These are phyloP conservation scores for Drosophila pandora DNA, from an alignment of 1,140 invertebrate genomes.

Conservation along the genomic window DNA sequence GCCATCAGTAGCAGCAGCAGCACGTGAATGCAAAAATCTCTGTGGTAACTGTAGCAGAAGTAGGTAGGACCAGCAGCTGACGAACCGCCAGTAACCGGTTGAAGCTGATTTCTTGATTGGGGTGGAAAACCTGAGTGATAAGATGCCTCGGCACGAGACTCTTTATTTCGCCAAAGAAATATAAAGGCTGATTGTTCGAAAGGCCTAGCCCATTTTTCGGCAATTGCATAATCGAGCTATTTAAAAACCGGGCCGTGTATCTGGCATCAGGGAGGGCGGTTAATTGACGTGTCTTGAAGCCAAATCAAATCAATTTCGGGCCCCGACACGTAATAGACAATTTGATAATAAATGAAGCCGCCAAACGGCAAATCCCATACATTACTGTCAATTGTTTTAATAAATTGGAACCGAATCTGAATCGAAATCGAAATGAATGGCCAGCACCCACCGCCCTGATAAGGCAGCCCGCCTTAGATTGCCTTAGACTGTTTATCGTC, in stretches of 20 bases:
- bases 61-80: constrained; percentile 43
- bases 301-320: constrained; percentile 54
- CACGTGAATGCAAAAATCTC: constrained; percentile 49
- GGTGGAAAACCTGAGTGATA: constrained; percentile 5
- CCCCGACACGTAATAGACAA: constrained; percentile 57
- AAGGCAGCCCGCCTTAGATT: constrained; percentile 29
- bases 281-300: constrained; percentile 37
- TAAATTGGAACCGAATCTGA: constrained; percentile 46
- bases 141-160: constrained; percentile 27
- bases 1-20: constrained; percentile 3
- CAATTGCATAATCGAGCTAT: constrained; percentile 28
- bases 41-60: constrained; percentile 21
- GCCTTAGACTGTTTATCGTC: constrained; percentile 16
- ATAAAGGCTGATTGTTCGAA: not conserved
- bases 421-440: constrained; percentile 42
- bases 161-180: not conserved
- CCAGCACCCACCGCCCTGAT: constrained; percentile 31
- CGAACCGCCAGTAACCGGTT: constrained; percentile 37
- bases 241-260: constrained; percentile 20
- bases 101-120: constrained; percentile 12
- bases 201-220: not conserved
- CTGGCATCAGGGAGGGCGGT: constrained; percentile 22
- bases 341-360: constrained; percentile 63
- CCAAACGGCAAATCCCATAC: constrained; percentile 45
- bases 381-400: constrained; percentile 75